Evolutionary conservation across 2,113 vertebrate genomes (phyloP).

Genomic region (Argyrosomus japonicus): DNA sequence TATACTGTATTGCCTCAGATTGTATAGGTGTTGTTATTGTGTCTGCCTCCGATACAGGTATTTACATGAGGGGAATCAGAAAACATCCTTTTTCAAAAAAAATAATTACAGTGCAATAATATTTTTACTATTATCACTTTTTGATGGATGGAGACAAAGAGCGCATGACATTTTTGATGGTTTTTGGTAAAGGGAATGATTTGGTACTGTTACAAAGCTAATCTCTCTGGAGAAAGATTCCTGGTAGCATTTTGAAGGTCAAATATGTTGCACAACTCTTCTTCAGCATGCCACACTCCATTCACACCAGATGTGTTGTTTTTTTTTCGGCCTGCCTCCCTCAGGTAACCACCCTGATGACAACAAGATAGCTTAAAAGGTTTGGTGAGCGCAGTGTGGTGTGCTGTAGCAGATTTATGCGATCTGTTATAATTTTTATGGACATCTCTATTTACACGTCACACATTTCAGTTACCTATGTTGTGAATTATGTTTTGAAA

Average conservation of each 20-base stretch:
- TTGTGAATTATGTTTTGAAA: slow-evolving; percentile 21
- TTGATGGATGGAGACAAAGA: slow-evolving; percentile 11
- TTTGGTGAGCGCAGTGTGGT: not conserved
- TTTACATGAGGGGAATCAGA: slow-evolving; percentile 5
- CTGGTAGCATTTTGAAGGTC: slow-evolving; percentile 21
- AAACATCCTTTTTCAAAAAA: slow-evolving; percentile 9
- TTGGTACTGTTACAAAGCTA: slow-evolving; percentile 20
- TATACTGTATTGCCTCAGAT: not conserved
- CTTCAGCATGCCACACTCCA: not conserved
- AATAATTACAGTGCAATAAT: slow-evolving; percentile 45
- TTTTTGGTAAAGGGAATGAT: not conserved
- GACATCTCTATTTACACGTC: not conserved
- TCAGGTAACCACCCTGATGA: not conserved
- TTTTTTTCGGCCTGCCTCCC: not conserved
- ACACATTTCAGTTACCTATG: slow-evolving; percentile 23
- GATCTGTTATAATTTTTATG: not conserved
- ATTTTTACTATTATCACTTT: slow-evolving; percentile 34
- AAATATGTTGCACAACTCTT: not conserved
- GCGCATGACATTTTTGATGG: not conserved
- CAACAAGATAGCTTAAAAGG: not conserved
- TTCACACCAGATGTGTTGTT: not conserved
- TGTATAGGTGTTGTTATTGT: slow-evolving; percentile 54
- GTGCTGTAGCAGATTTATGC: slow-evolving; percentile 11
- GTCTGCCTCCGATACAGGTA: slow-evolving; percentile 4
- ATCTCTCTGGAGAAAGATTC: not conserved